Percentiles rank a stretch among this genome's conserved stretches.
Conservation (phyloP, 2,888 invertebrate species). For the Meiosimyza platycephala region DNA sequence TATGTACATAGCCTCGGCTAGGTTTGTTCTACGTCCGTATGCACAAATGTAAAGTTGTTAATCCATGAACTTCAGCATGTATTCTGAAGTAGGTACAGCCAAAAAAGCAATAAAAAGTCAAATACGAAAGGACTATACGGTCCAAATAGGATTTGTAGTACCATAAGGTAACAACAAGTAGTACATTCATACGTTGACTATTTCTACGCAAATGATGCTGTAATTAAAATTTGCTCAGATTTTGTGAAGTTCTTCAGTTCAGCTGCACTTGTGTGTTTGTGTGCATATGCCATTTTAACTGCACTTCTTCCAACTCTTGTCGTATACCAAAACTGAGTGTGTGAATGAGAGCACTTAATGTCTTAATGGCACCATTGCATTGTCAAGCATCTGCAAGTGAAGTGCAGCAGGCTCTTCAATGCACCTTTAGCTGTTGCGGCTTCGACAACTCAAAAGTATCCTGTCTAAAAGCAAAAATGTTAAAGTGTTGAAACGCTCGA, state of each 20-base stretch:
- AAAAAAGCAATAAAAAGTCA: slow-evolving; percentile 15
- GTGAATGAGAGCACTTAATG: slow-evolving; percentile 22
- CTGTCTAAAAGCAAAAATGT: not conserved
- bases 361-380: slow-evolving; percentile 18
- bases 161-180: too few species aligned
- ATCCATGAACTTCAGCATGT: not conserved
- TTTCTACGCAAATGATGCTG: not conserved
- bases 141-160: not conserved
- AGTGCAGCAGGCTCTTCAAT: not conserved
- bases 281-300: too few species aligned
- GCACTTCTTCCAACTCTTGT: too few species aligned
- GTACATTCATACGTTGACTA: not conserved
- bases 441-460: not conserved
- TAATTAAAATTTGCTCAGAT: slow-evolving; percentile 24
- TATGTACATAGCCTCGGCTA: not conserved
- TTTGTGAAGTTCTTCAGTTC: slow-evolving; percentile 9
- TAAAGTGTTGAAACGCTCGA: not conserved
- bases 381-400: not conserved
- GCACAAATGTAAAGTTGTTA: not conserved
- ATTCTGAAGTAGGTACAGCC: too few species aligned
- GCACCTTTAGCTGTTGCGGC: not conserved
- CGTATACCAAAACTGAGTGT: not conserved
- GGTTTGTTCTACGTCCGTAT: not conserved
- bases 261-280: not conserved
- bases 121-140: not conserved